These are phyloP conservation scores for Megalurothrips usitatus DNA, from an alignment of 2,888 invertebrate species.

Conservation along the genomic window DNA sequence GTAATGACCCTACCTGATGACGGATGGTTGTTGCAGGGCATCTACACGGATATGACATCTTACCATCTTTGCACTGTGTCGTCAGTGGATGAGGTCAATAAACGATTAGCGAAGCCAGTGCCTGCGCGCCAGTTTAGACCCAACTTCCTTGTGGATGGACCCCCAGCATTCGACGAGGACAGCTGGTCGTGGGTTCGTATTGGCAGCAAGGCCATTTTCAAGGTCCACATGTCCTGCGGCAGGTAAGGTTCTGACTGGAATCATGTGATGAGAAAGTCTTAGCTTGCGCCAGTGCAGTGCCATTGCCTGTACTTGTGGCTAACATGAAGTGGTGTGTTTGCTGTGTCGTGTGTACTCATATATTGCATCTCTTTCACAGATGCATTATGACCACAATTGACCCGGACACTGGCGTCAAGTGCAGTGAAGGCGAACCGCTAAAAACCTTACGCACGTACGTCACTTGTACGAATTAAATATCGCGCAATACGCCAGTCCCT, in stretches of 20 bases:
- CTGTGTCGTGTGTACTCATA: slow-evolving; percentile 16
- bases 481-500: too few species aligned
- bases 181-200: slow-evolving; percentile 67
- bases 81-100: slow-evolving; percentile 63
- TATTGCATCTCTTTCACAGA: slow-evolving; percentile 47
- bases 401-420: slow-evolving; percentile 59
- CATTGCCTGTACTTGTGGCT: too few species aligned
- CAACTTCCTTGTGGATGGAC: slow-evolving; percentile 62
- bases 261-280: too few species aligned
- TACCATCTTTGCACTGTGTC: slow-evolving; percentile 63
- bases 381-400: slow-evolving; percentile 69
- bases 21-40: slow-evolving; percentile 55
- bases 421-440: slow-evolving; percentile 59
- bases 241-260: too few species aligned
- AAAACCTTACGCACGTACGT: slow-evolving; percentile 60
- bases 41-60: slow-evolving; percentile 62
- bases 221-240: slow-evolving; percentile 61
- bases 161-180: slow-evolving; percentile 61
- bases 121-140: slow-evolving; percentile 58
- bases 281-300: too few species aligned
- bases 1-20: slow-evolving; percentile 30
- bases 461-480: too few species aligned
- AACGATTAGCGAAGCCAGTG: slow-evolving; percentile 52
- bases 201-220: slow-evolving; percentile 57
- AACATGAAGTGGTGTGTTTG: too few species aligned